These are phyloP conservation scores for Drepana arcuata DNA, from an alignment of 1,140 invertebrate species.

Conservation along the genomic window DNA sequence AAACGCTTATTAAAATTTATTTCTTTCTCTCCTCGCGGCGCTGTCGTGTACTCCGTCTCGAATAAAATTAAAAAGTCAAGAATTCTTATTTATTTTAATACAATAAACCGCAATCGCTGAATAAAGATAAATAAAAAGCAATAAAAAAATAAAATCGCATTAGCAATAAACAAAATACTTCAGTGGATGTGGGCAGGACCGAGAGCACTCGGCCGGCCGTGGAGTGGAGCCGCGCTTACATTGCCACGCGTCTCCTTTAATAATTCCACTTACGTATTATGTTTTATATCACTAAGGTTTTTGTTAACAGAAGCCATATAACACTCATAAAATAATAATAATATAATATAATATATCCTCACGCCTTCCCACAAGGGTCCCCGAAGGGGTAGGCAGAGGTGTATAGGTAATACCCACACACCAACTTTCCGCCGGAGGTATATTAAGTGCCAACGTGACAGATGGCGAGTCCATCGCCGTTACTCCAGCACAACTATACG, in stretches of 20 bases:
- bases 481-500: too few relatives aligned
- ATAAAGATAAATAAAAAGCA: slow-evolving; percentile 72
- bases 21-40: slow-evolving; percentile 66
- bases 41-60: slow-evolving; percentile 63
- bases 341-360: too few relatives aligned
- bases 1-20: slow-evolving; percentile 73
- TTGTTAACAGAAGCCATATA: not conserved
- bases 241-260: slow-evolving; percentile 1
- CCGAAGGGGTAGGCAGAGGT: too few relatives aligned
- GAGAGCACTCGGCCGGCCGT: slow-evolving; percentile 37
- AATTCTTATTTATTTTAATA: slow-evolving; percentile 73
- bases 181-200: slow-evolving; percentile 68
- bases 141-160: slow-evolving; percentile 72
- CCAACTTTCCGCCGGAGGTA: too few relatives aligned
- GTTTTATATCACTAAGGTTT: too few relatives aligned
- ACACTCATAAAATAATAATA: not conserved
- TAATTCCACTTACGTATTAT: too few relatives aligned
- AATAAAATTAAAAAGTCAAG: slow-evolving; percentile 72
- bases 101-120: slow-evolving; percentile 72
- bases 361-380: too few relatives aligned
- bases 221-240: slow-evolving; percentile 36
- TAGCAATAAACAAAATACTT: slow-evolving; percentile 73
- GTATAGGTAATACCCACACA: too few relatives aligned
- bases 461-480: too few relatives aligned
- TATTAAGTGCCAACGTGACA: too few relatives aligned